These are phyloP conservation scores for Dascillus cervinus DNA, from an alignment of 2,888 invertebrate genomes.

Conservation along the genomic window DNA sequence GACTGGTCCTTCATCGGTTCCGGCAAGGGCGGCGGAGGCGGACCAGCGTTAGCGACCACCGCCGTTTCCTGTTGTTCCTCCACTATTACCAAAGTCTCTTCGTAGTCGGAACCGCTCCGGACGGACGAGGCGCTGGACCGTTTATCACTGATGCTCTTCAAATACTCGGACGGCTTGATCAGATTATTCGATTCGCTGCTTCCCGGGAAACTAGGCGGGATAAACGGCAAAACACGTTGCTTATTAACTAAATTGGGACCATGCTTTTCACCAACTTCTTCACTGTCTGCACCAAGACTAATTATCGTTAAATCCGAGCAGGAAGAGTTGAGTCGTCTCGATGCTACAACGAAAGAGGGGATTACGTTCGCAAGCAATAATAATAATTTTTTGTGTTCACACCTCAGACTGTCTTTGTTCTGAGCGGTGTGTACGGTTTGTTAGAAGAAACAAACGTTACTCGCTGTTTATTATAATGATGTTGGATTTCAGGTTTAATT, in stretches of 20 bases:
- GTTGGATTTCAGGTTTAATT: slow-evolving; percentile 30
- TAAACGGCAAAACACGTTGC: slow-evolving; percentile 80
- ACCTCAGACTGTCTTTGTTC: no score
- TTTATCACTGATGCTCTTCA: slow-evolving; percentile 67
- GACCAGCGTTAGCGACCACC: slow-evolving; percentile 36
- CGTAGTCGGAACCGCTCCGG: slow-evolving; percentile 38
- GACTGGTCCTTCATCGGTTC: slow-evolving; percentile 25
- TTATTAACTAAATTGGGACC: slow-evolving; percentile 66
- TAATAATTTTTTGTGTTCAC: no score
- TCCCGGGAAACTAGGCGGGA: slow-evolving; percentile 81
- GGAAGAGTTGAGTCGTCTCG: slow-evolving; percentile 40
- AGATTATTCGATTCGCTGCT: slow-evolving; percentile 66
- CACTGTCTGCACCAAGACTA: slow-evolving; percentile 41
- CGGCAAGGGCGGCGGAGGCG: slow-evolving; percentile 47
- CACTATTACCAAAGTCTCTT: slow-evolving; percentile 24
- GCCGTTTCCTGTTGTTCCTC: slow-evolving; percentile 15
- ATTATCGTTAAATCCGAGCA: slow-evolving; percentile 43
- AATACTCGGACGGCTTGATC: slow-evolving; percentile 88
- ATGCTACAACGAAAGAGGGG: slow-evolving; percentile 31
- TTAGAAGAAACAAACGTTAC: no score
- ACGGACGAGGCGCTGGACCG: slow-evolving; percentile 45
- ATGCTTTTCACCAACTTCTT: slow-evolving; percentile 46
- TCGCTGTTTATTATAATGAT: no score
- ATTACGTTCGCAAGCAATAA: no score
- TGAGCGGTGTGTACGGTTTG: no score